phyloP scores from a whole-genome alignment of 2,888 invertebrate species.

The Dioctria rufipes region DNA sequence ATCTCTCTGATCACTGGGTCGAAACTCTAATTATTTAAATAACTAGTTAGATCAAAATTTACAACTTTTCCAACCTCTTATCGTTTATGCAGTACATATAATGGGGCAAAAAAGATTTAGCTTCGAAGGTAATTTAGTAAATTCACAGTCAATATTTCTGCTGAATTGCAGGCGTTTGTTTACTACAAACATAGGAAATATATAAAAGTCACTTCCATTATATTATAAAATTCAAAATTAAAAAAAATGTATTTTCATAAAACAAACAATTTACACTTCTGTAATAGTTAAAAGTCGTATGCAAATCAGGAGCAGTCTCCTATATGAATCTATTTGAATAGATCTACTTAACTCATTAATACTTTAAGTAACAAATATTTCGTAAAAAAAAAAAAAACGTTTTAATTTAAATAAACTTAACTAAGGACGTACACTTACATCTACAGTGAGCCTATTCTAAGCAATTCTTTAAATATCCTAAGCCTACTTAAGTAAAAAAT shows the following conservation, averaged over 20 bases:
- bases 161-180: too few species aligned
- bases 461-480: neutral
- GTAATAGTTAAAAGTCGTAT: neutral
- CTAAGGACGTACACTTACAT: neutral
- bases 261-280: neutral
- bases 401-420: neutral
- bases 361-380: conserved; percentile 30
- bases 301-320: neutral
- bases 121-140: too few species aligned
- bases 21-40: too few species aligned
- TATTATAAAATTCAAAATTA: too few species aligned
- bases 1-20: too few species aligned
- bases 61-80: too few species aligned
- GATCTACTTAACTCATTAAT: neutral
- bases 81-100: too few species aligned
- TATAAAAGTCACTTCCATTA: too few species aligned
- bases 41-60: too few species aligned
- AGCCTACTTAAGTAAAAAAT: neutral
- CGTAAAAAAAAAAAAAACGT: neutral
- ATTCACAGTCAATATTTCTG: too few species aligned
- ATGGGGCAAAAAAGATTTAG: too few species aligned
- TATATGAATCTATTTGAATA: neutral
- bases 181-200: too few species aligned
- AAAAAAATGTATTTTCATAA: conserved; percentile 6
- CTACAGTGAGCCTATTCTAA: neutral